Conservation (phyloP, 2,797 vertebrate species). For the Premnoplex brunnescens region DNA sequence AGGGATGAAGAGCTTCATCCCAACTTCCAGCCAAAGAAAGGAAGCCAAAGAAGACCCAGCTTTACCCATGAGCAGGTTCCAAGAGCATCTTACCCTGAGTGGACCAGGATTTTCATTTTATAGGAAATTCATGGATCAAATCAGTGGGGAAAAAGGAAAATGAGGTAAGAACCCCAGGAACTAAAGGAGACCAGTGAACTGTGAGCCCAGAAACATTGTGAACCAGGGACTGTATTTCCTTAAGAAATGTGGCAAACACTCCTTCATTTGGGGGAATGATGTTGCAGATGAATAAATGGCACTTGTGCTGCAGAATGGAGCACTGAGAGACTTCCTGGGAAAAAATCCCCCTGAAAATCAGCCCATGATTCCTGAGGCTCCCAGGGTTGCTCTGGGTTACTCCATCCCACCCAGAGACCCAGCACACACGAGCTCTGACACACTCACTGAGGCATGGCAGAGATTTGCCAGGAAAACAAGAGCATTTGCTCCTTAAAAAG, state of each 20-base stretch:
- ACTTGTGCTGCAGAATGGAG: neutral
- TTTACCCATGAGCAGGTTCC: neutral
- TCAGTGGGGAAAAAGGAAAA: neutral
- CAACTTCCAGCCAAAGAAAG: neutral
- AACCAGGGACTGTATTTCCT: neutral
- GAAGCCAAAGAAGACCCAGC: neutral
- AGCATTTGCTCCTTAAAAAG: neutral
- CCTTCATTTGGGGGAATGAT: neutral
- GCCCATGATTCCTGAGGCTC: neutral
- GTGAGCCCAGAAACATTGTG: neutral
- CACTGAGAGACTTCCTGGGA: neutral
- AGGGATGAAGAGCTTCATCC: neutral
- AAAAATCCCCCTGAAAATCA: neutral
- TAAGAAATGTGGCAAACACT: neutral
- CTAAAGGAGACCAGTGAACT: neutral
- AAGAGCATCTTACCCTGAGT: fast-evolving
- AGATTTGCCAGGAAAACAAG: neutral
- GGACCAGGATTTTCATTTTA: neutral
- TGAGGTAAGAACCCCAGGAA: neutral
- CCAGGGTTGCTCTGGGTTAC: neutral
- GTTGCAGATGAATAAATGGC: neutral
- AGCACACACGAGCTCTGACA: neutral
- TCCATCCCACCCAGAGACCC: neutral
- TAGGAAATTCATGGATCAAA: neutral
- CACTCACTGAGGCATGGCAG: neutral